Evolutionary conservation across 2,113 vertebrate genomes (phyloP).

Genomic region (Baryphthengus martii): DNA sequence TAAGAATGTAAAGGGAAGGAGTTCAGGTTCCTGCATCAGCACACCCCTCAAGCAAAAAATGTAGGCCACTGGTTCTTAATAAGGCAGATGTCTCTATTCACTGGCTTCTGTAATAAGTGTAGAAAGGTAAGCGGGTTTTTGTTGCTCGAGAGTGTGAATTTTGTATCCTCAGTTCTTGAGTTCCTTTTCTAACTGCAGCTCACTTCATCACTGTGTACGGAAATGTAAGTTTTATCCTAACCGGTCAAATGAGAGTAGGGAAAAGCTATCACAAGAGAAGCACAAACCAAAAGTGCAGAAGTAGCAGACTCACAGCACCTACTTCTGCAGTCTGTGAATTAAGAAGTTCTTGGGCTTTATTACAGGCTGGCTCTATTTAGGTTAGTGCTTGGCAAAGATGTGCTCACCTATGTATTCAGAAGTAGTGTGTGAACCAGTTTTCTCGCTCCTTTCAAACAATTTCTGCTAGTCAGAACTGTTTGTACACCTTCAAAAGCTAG

Average conservation of each 20-base stretch:
- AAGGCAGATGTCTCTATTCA: neutral
- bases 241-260: neutral
- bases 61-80: neutral
- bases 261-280: neutral
- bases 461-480: neutral
- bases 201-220: neutral
- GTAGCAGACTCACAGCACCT: neutral
- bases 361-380: slow-evolving; percentile 8
- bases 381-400: slow-evolving; percentile 2
- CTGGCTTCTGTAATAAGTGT: neutral
- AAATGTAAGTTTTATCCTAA: neutral
- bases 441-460: slow-evolving; percentile 18
- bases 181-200: neutral
- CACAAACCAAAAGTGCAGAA: neutral
- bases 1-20: neutral
- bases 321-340: neutral
- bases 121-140: neutral
- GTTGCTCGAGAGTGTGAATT: neutral
- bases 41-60: neutral
- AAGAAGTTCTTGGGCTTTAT: slow-evolving; percentile 9
- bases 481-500: neutral
- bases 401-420: neutral
- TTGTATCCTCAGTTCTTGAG: neutral
- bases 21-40: slow-evolving; percentile 27
- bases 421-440: neutral